phyloP scores from a whole-genome alignment of 2,113 vertebrate genomes.

The Rana temporaria region DNA sequence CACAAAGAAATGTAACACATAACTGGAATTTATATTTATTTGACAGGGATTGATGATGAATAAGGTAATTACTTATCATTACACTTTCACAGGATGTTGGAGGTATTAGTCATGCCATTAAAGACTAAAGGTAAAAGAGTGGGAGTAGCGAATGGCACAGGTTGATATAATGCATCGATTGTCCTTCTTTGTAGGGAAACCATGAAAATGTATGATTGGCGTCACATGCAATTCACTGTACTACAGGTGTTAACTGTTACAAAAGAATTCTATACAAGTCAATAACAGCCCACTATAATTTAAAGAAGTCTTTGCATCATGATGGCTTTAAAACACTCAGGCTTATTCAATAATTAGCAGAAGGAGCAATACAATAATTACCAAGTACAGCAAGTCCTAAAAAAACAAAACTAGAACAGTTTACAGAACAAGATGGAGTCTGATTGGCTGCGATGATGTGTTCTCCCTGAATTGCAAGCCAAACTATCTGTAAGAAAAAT shows the following conservation, averaged over 20 bases:
- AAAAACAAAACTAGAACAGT: no score
- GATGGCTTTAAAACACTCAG: no score
- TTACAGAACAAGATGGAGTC: no score
- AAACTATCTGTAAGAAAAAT: no score
- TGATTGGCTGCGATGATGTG: no score
- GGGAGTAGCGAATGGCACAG: not conserved
- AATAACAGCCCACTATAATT: no score
- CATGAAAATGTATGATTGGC: not conserved
- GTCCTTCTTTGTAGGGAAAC: not conserved
- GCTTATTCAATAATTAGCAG: no score
- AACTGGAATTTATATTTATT: not conserved
- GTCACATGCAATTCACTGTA: not conserved
- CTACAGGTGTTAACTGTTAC: not conserved
- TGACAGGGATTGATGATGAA: slow-evolving; percentile 11
- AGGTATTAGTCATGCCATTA: slow-evolving; percentile 23
- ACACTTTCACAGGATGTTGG: slow-evolving; percentile 5
- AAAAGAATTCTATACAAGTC: no score
- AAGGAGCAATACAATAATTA: no score
- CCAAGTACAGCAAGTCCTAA: no score
- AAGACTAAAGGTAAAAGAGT: slow-evolving; percentile 1
- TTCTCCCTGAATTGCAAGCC: no score
- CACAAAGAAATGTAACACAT: slow-evolving; percentile 2
- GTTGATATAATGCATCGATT: not conserved
- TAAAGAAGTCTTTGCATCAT: no score
- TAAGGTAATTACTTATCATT: slow-evolving; percentile 39